Evolutionary conservation across 1,140 invertebrate species (phyloP).

Genomic region (Neodiprion pinetum): DNA sequence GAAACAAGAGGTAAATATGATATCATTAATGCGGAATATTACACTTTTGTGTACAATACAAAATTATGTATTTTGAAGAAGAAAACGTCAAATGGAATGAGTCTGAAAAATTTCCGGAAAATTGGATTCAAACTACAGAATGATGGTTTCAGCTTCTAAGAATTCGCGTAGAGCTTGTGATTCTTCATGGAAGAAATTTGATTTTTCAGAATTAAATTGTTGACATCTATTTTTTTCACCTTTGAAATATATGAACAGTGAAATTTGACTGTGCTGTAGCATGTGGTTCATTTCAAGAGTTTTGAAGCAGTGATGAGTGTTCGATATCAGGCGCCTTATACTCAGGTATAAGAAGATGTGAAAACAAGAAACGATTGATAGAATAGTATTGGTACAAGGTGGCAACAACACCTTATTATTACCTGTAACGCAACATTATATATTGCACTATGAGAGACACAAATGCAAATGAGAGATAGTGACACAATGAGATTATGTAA

Average conservation of each 20-base stretch:
- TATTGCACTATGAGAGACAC: neutral
- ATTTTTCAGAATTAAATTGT: neutral
- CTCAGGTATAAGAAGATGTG: too few relatives aligned
- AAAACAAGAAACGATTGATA: too few relatives aligned
- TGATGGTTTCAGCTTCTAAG: neutral
- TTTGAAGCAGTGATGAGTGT: too few relatives aligned
- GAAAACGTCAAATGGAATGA: neutral
- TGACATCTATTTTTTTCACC: neutral
- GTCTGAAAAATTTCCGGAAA: neutral
- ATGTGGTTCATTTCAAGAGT: too few relatives aligned
- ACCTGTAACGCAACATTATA: neutral
- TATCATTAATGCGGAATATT: too few relatives aligned
- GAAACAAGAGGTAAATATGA: neutral
- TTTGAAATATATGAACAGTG: neutral
- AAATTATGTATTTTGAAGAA: slow-evolving; percentile 15
- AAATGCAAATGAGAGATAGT: neutral
- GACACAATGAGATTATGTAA: neutral
- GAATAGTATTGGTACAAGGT: too few relatives aligned
- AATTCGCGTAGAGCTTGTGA: neutral
- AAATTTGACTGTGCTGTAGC: too few relatives aligned
- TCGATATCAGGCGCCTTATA: too few relatives aligned
- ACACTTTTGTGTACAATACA: neutral
- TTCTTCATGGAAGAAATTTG: too few relatives aligned
- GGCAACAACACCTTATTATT: neutral
- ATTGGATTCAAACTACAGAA: neutral